phyloP scores from a whole-genome alignment of 2,797 vertebrate genomes.

The Podargus strigoides region DNA sequence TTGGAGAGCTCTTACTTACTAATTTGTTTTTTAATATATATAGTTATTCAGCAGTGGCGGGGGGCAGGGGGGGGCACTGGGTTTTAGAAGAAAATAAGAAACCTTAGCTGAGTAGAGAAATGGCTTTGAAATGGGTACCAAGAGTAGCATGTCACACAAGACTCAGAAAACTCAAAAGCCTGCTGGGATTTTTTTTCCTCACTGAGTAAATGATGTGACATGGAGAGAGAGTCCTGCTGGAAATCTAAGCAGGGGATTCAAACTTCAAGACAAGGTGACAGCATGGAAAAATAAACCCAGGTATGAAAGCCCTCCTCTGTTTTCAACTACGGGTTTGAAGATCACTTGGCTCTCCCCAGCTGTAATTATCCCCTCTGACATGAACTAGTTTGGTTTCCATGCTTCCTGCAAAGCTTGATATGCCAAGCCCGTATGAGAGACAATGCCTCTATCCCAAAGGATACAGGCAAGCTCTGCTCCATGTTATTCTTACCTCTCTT shows the following conservation, averaged over 20 bases:
- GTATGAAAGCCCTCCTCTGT: background rate
- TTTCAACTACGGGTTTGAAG: background rate
- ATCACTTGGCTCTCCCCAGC: background rate
- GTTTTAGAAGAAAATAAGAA: background rate
- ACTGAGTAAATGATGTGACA: background rate
- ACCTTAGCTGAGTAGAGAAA: background rate
- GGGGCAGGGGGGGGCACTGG: background rate
- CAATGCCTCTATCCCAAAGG: background rate
- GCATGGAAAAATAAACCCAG: slow-evolving; percentile 42
- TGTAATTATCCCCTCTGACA: background rate
- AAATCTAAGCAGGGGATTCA: slow-evolving; percentile 28
- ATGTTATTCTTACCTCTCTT: background rate
- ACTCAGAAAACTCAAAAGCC: background rate
- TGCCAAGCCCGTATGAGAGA: background rate
- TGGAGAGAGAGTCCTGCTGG: slow-evolving; percentile 8
- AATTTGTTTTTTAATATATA: slow-evolving; percentile 26
- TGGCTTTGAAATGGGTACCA: background rate
- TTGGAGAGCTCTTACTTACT: background rate
- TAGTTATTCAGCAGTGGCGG: background rate
- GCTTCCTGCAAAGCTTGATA: background rate
- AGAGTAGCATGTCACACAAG: background rate
- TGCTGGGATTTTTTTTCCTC: background rate
- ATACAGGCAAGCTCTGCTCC: background rate
- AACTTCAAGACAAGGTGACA: slow-evolving; percentile 50
- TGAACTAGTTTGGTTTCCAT: background rate